Evolutionary conservation across 2,888 invertebrate species (phyloP), one percentile per base, ranked within the genome.

Genomic region (Melangyna quadrimaculata): DNA sequence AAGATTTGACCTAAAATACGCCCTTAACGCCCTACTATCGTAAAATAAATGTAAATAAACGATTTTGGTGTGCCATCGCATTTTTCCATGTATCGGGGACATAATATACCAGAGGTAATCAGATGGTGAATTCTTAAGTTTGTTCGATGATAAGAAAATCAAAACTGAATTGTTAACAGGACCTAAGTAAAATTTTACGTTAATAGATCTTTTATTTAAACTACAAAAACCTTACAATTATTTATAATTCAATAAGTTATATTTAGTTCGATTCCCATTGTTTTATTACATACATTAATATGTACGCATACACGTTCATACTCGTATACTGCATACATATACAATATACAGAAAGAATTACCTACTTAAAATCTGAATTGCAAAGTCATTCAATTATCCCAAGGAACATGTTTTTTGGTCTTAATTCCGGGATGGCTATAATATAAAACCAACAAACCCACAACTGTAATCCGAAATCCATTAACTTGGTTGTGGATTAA

Each of bases 391-490:
- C 14, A 2, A 51, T 51, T 27, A 51, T 24, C 51, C 51, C 24
- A 14, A 51, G n/a, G 51, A 24, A 27, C 14, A 51, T 51, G 14
- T 27, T 51, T 7, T 27, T 51, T 67, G 51, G 65, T 55, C 63
- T 74, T 83, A 65, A 78, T 78, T 83, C 74, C 78, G 35, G 35
- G 70, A 79, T 79, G 73, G 35, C 67, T 69, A 75, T 84, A 84
- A 84, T 75, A 75, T 72, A 84, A 84, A 80, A 84, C 79, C 79
- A 84, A 84, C 84, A 84, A 80, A 75, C 75, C 75, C 75, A 79
- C 51, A 80, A 72, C 67, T 72, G 75, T 84, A 84, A 84, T 84
- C 79, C 84, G 75, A 84, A 84, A 75, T 84, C 84, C 84, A 84
- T 84, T 84, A 84, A 84, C 79, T 75, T 75, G 32, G 53, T 77